These are phyloP conservation scores for Tiaroga cobitis DNA, from an alignment of 2,797 vertebrate genomes.

Conservation along the genomic window DNA sequence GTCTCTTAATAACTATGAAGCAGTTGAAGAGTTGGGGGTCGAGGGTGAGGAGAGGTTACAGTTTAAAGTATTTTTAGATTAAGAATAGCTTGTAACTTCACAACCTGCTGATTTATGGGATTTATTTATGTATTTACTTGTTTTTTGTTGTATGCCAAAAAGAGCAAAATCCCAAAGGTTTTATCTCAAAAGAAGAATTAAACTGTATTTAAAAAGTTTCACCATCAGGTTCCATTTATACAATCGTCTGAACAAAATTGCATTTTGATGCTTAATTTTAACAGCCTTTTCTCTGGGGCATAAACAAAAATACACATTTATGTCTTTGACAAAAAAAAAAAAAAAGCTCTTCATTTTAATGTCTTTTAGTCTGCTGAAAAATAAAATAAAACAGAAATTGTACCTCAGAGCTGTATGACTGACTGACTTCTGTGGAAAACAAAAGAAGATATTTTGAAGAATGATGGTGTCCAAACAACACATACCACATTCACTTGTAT, in stretches of 20 bases:
- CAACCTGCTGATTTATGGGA: not conserved
- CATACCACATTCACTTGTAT: not conserved
- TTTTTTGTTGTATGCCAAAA: not conserved
- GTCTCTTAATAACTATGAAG: not conserved
- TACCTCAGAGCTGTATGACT: not conserved
- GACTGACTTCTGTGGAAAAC: not conserved
- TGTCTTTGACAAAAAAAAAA: constrained; percentile 16
- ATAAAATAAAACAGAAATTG: not conserved
- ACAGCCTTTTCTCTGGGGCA: constrained; percentile 12
- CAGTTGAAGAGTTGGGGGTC: not conserved
- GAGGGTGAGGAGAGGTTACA: not conserved
- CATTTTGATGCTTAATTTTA: constrained; percentile 16
- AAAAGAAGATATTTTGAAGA: not conserved
- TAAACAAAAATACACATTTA: constrained; percentile 20
- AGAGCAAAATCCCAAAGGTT: not conserved
- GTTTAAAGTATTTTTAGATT: not conserved
- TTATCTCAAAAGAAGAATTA: not conserved
- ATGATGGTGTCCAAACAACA: not conserved
- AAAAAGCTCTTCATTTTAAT: not conserved
- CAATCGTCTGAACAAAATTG: not conserved
- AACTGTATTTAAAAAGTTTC: not conserved
- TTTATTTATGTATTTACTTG: not conserved
- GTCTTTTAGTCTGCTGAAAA: not conserved
- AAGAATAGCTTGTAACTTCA: not conserved
- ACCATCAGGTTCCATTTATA: constrained; percentile 10